Evolutionary conservation across 2,113 vertebrate species (phyloP).

Genomic region (Dipodomys stephensi): DNA sequence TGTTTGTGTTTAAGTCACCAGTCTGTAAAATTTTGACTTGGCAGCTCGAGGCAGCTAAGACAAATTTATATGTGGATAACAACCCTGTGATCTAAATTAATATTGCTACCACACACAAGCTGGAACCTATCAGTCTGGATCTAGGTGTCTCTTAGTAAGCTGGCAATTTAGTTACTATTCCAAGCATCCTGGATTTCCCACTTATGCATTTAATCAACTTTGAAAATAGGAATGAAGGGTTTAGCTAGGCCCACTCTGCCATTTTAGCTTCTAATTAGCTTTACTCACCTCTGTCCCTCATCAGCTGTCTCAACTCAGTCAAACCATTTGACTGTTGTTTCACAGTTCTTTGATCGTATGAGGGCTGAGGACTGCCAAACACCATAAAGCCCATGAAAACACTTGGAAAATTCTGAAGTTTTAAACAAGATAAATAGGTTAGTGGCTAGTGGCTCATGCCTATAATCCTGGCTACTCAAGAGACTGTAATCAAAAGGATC

Average conservation of each 20-base stretch:
- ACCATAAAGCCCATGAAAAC: neutral
- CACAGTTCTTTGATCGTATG: neutral
- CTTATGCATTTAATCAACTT: neutral
- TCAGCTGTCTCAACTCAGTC: neutral
- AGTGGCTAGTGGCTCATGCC: no score
- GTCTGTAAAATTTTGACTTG: neutral
- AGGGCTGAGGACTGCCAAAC: neutral
- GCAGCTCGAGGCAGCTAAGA: neutral
- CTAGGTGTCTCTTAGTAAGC: neutral
- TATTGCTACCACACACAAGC: neutral
- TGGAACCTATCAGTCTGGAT: neutral
- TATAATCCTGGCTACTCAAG: no score
- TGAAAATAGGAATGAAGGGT: neutral
- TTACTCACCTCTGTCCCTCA: neutral
- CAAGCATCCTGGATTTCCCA: neutral
- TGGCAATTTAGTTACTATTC: neutral
- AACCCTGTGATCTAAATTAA: neutral
- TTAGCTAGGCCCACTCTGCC: neutral
- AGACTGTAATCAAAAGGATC: no score
- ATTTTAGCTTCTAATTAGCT: neutral
- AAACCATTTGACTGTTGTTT: neutral
- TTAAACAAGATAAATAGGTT: neutral
- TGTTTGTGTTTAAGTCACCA: neutral
- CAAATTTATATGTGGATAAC: neutral
- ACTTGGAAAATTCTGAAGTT: constrained; percentile 5